Conservation (phyloP, 2,797 vertebrate genomes). For the Carapus acus region DNA sequence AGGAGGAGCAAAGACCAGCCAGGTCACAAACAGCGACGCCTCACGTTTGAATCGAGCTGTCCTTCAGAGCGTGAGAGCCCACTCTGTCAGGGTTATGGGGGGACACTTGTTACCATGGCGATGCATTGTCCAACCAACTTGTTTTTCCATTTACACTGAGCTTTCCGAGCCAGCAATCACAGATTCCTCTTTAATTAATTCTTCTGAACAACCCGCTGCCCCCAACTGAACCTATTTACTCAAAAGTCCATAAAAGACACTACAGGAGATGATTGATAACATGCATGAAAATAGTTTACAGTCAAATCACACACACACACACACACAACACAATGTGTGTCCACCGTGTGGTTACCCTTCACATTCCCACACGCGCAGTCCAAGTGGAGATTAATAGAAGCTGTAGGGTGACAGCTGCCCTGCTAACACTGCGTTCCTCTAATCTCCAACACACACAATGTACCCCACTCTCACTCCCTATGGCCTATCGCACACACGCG, state of each 20-base stretch:
- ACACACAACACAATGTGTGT: constrained; percentile 19
- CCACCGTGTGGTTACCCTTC: background rate
- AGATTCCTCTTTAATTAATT: constrained; percentile 14
- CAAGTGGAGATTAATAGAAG: constrained; percentile 47
- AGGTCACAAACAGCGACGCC: background rate
- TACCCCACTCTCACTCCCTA: constrained; percentile 27
- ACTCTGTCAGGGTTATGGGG: background rate
- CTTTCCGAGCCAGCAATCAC: constrained; percentile 15
- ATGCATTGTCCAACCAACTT: constrained; percentile 1
- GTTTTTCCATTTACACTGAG: constrained; percentile 8
- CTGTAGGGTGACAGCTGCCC: constrained; percentile 57
- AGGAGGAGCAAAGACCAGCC: background rate
- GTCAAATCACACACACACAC: constrained; percentile 1
- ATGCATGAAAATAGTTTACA: constrained; percentile 3
- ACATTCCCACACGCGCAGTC: constrained; percentile 28
- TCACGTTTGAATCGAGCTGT: background rate
- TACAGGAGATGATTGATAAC: background rate
- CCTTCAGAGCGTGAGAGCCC: background rate
- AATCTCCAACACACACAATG: constrained; percentile 43
- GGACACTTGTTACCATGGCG: constrained; percentile 1
- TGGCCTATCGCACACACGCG: constrained; percentile 16
- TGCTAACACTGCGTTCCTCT: constrained; percentile 49
- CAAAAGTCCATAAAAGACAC: background rate
- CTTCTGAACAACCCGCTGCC: background rate
- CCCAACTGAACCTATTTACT: constrained; percentile 3